Conservation (phyloP, 2,888 invertebrate genomes). For the Crepidodera aurea region DNA sequence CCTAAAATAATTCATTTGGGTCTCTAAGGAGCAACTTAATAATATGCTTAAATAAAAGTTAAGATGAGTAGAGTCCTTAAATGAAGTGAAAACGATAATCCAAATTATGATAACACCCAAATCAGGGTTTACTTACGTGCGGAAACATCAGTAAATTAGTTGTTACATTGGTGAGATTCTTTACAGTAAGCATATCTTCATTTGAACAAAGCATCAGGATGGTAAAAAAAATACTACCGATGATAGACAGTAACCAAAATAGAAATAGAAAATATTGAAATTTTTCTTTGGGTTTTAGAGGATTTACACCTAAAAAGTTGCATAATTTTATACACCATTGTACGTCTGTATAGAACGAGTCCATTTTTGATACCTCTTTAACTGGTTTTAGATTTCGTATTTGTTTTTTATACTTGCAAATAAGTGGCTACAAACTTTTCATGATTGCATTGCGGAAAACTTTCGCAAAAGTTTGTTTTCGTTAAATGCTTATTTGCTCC, state of each 20-base stretch:
- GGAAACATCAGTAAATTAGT: neutral
- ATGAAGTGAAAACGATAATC: too few relatives aligned
- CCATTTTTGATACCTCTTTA: too few relatives aligned
- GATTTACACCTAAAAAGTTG: slow-evolving; percentile 10
- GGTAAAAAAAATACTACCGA: neutral
- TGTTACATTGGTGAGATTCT: neutral
- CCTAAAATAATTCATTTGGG: neutral
- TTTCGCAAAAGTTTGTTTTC: neutral
- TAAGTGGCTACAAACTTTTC: too few relatives aligned
- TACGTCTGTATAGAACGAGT: neutral
- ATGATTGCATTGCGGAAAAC: neutral
- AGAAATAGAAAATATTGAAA: neutral
- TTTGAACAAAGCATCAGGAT: neutral
- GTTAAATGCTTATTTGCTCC: too few relatives aligned
- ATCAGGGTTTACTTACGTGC: neutral
- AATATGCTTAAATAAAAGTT: too few relatives aligned
- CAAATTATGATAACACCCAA: too few relatives aligned
- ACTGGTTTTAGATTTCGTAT: too few relatives aligned
- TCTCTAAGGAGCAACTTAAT: too few relatives aligned
- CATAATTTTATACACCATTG: slow-evolving; percentile 3
- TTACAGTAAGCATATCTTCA: neutral
- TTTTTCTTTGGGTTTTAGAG: neutral
- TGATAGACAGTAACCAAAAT: neutral
- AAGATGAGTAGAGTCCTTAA: too few relatives aligned
- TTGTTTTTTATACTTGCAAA: too few relatives aligned